These are phyloP conservation scores for Lochmaea capreae DNA, from an alignment of 2,888 invertebrate genomes.

Conservation along the genomic window DNA sequence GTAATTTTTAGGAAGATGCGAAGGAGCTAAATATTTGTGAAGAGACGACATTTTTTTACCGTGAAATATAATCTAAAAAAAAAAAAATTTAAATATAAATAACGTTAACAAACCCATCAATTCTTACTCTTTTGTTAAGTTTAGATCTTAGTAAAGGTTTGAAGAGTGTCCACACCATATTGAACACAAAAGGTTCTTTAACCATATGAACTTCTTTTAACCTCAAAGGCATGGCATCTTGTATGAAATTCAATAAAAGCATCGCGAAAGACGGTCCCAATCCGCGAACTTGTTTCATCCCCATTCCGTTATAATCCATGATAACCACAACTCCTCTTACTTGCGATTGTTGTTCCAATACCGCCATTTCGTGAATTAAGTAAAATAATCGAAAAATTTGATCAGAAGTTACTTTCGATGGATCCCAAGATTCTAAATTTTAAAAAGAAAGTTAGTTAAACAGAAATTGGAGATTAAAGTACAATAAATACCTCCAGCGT, in stretches of 20 bases:
- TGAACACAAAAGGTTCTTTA: slow-evolving; percentile 86
- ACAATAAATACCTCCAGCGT: slow-evolving; percentile 72
- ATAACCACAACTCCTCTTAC: slow-evolving; percentile 84
- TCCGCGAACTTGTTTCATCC: slow-evolving; percentile 77
- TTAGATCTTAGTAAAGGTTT: slow-evolving; percentile 86
- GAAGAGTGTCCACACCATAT: slow-evolving; percentile 86
- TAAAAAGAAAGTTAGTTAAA: slow-evolving; percentile 11
- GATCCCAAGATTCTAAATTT: slow-evolving; percentile 79
- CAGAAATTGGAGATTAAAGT: background rate
- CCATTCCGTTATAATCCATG: slow-evolving; percentile 85
- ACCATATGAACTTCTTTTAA: slow-evolving; percentile 89
- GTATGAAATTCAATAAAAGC: slow-evolving; percentile 83
- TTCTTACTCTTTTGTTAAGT: slow-evolving; percentile 78
- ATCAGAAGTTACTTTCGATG: slow-evolving; percentile 78
- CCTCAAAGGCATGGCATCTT: slow-evolving; percentile 87
- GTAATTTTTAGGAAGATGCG: slow-evolving; percentile 80
- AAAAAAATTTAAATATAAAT: background rate
- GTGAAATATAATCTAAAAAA: slow-evolving; percentile 82
- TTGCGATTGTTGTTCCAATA: slow-evolving; percentile 81
- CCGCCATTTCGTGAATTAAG: slow-evolving; percentile 82
- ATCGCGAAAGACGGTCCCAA: slow-evolving; percentile 81
- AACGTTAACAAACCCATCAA: background rate
- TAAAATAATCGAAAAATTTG: slow-evolving; percentile 84
- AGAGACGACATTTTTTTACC: slow-evolving; percentile 81
- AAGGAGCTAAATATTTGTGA: slow-evolving; percentile 77